phyloP scores from a whole-genome alignment of 1,140 invertebrate genomes.

The Cherax quadricarinatus region DNA sequence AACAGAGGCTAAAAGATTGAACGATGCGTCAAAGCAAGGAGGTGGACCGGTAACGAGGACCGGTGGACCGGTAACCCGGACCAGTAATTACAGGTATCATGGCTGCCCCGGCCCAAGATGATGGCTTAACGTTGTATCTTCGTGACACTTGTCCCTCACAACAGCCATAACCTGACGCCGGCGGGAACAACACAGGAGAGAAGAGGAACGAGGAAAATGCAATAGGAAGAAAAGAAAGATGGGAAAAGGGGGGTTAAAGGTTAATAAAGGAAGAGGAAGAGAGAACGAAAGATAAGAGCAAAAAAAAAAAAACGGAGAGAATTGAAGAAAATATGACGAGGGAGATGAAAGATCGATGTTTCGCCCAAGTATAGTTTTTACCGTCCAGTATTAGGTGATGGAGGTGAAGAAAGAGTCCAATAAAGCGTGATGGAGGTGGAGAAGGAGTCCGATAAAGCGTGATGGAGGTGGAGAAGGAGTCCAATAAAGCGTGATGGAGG shows the following conservation, averaged over 20 bases:
- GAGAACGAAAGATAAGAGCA: too few relatives aligned
- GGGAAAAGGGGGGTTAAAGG: too few relatives aligned
- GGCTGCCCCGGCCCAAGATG: neutral
- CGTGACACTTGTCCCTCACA: neutral
- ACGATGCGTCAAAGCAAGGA: neutral
- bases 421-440: neutral
- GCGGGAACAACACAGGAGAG: neutral
- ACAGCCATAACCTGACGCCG: neutral
- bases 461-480: neutral
- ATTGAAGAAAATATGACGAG: too few relatives aligned
- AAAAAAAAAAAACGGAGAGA: too few relatives aligned
- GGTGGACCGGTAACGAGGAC: neutral
- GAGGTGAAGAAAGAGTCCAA: neutral
- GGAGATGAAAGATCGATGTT: too few relatives aligned
- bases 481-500: neutral
- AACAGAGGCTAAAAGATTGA: neutral
- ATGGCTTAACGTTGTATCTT: neutral
- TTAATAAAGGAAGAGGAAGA: too few relatives aligned
- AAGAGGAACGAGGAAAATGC: neutral
- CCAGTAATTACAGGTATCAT: conserved; percentile 15
- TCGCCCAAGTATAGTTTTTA: too few relatives aligned
- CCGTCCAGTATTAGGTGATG: neutral
- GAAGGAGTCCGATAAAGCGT: neutral
- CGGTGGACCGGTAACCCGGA: too few relatives aligned
- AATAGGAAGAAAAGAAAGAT: too few relatives aligned